Percentiles rank a stretch among this genome's conserved stretches.
Conservation (phyloP, 2,797 vertebrate species). For the Acridotheres tristis region DNA sequence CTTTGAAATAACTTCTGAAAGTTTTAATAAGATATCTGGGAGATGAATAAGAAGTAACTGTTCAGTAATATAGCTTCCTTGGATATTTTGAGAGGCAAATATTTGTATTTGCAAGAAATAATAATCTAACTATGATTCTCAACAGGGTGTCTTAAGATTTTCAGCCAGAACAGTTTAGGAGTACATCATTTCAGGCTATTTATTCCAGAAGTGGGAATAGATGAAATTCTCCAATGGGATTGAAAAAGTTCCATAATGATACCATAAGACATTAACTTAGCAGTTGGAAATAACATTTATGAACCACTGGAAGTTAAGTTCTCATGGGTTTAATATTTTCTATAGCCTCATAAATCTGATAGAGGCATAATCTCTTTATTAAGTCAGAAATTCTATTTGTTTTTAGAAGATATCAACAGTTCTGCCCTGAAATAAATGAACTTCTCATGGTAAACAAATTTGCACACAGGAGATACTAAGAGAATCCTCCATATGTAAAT, state of each 20-base stretch:
- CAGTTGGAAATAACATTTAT: conserved; percentile 72
- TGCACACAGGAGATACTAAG: background rate
- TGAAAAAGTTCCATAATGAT: conserved; percentile 73
- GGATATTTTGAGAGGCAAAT: conserved; percentile 56
- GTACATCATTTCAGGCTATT: conserved; percentile 74
- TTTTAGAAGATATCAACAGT: conserved; percentile 37
- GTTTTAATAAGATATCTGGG: conserved; percentile 44
- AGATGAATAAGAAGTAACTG: conserved; percentile 39
- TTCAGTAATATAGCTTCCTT: conserved; percentile 17
- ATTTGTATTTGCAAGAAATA: conserved; percentile 73
- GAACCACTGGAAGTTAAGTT: conserved; percentile 68
- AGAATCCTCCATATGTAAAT: background rate
- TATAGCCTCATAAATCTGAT: conserved; percentile 58
- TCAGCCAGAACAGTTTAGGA: conserved; percentile 63
- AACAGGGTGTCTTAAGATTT: conserved; percentile 73
- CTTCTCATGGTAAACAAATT: conserved; percentile 34
- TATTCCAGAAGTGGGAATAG: conserved; percentile 71
- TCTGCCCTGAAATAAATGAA: conserved; percentile 21
- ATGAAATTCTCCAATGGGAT: conserved; percentile 68
- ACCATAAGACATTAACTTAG: conserved; percentile 78
- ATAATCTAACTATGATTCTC: conserved; percentile 72
- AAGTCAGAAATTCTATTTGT: conserved; percentile 66
- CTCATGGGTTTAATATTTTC: conserved; percentile 70
- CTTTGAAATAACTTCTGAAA: conserved; percentile 44
- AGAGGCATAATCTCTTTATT: conserved; percentile 67